Evolutionary conservation across 1,140 invertebrate genomes (phyloP).

Genomic region (Himalopsyche phryganea): DNA sequence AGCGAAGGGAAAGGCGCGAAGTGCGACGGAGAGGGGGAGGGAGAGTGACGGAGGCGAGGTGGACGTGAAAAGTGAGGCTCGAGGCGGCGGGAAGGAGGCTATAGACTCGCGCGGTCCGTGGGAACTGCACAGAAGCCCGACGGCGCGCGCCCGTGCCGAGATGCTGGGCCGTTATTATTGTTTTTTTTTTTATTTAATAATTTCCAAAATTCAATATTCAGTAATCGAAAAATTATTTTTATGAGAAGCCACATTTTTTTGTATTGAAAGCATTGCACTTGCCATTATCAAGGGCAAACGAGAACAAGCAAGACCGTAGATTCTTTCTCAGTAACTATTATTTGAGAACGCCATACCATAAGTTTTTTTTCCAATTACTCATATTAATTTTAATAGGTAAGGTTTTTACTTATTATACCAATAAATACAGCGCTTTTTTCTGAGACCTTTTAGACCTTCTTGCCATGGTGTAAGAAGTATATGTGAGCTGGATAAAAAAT

Average conservation of each 20-base stretch:
- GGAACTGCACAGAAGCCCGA: conserved; percentile 56
- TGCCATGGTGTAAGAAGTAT: too few species aligned
- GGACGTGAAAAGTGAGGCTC: not conserved
- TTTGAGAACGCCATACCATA: too few species aligned
- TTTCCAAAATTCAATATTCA: not conserved
- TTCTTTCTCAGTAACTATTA: too few species aligned
- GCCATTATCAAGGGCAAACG: too few species aligned
- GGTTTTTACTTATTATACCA: too few species aligned
- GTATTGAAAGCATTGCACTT: not conserved
- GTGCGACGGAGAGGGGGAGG: not conserved
- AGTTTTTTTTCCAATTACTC: too few species aligned
- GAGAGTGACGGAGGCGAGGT: not conserved
- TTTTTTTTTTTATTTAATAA: conserved; percentile 13
- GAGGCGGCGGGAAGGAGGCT: conserved; percentile 35
- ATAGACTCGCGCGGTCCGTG: conserved; percentile 45
- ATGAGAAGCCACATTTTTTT: not conserved
- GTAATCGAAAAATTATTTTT: not conserved
- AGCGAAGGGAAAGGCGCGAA: not conserved
- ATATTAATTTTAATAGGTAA: too few species aligned
- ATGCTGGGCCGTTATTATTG: conserved; percentile 50
- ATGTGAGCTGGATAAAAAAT: too few species aligned
- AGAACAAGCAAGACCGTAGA: too few species aligned
- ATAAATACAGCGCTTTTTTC: too few species aligned
- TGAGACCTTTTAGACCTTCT: too few species aligned
- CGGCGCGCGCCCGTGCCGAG: conserved; percentile 50